phyloP scores from a whole-genome alignment of 2,888 invertebrate genomes.

The Dione vanillae region DNA sequence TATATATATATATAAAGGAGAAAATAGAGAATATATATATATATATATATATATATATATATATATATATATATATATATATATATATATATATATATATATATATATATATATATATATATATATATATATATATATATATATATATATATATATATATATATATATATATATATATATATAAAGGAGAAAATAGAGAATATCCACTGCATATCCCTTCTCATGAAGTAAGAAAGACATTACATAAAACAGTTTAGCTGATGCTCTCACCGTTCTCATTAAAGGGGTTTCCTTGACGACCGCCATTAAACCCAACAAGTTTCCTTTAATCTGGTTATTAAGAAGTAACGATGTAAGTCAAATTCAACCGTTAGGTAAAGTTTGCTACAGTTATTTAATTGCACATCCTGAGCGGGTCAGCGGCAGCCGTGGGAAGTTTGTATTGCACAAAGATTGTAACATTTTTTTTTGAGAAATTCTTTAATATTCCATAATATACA shows the following conservation, averaged over 20 bases:
- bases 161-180: too few relatives aligned
- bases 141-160: too few relatives aligned
- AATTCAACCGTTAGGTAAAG: constrained; percentile 33
- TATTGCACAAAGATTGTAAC: constrained; percentile 19
- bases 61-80: too few relatives aligned
- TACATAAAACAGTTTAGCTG: not conserved
- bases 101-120: too few relatives aligned
- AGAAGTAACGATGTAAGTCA: constrained; percentile 33
- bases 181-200: too few relatives aligned
- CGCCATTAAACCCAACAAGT: constrained; percentile 33
- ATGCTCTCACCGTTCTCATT: not conserved
- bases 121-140: too few relatives aligned
- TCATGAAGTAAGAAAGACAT: not conserved
- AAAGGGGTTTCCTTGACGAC: constrained; percentile 27
- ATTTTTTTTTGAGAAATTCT: constrained; percentile 13
- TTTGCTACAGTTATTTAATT: constrained; percentile 41
- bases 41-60: too few relatives aligned
- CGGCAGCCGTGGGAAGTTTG: constrained; percentile 38
- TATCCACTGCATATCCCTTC: too few relatives aligned
- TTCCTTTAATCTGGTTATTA: constrained; percentile 32
- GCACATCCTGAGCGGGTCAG: constrained; percentile 38
- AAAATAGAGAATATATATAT: too few relatives aligned
- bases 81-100: too few relatives aligned
- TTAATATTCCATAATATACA: not conserved
- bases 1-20: too few relatives aligned